Conservation (phyloP, 2,113 vertebrate genomes). For the Clarias gariepinus region DNA sequence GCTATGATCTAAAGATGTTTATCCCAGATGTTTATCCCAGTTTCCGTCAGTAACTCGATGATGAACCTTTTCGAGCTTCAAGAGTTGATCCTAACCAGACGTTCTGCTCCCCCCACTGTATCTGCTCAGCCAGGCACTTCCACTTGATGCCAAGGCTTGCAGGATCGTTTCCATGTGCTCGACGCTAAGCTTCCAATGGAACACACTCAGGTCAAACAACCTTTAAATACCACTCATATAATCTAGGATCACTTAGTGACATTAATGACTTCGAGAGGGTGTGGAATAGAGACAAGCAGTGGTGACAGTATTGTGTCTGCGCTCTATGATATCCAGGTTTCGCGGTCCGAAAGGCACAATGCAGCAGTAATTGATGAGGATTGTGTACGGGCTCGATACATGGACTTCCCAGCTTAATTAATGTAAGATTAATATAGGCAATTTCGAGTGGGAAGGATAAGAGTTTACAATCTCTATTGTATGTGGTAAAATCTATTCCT, state of each 20-base stretch:
- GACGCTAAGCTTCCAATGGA: background rate
- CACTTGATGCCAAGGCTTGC: slow-evolving; percentile 22
- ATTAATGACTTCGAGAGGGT: slow-evolving; percentile 30
- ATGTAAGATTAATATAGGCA: background rate
- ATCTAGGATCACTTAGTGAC: slow-evolving; percentile 22
- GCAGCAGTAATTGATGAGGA: background rate
- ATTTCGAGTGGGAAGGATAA: no score
- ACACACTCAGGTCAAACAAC: slow-evolving; percentile 16
- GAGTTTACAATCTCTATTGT: background rate
- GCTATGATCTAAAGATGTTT: background rate
- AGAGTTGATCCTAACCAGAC: background rate
- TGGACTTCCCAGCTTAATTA: background rate
- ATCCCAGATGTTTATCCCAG: background rate
- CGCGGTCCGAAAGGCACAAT: background rate
- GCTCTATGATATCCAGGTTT: background rate
- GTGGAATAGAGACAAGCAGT: slow-evolving; percentile 6
- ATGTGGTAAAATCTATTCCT: background rate
- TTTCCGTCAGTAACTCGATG: background rate
- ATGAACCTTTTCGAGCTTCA: background rate
- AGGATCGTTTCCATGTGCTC: slow-evolving; percentile 19
- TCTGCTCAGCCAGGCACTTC: background rate
- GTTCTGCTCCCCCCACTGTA: background rate
- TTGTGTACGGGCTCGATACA: background rate
- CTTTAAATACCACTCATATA: slow-evolving; percentile 19
- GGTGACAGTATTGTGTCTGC: background rate